Percentiles rank a stretch among this genome's conserved stretches.
phyloP scores from a whole-genome alignment of 2,113 vertebrate genomes.

The Speoplatyrhinus poulsoni region DNA sequence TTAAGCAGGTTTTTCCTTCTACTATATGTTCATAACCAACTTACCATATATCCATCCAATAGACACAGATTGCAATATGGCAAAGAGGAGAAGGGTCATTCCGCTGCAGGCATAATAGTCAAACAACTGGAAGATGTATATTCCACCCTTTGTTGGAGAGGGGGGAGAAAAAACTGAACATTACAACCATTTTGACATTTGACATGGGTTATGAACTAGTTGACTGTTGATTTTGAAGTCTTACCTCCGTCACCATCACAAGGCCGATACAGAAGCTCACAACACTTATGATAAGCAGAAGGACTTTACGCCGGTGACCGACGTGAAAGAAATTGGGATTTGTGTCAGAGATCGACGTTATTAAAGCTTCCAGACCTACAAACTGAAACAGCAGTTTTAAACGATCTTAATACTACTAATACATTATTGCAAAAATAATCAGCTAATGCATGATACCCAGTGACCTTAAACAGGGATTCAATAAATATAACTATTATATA shows the following conservation, averaged over 20 bases:
- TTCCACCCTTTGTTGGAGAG: conserved; percentile 59
- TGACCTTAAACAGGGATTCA: no score
- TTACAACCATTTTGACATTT: neutral
- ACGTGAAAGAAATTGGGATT: conserved; percentile 82
- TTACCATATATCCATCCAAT: conserved; percentile 77
- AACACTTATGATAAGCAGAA: conserved; percentile 78
- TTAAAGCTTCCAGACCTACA: neutral
- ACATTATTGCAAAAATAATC: no score
- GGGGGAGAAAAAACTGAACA: neutral
- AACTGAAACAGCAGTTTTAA: no score
- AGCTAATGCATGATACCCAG: no score
- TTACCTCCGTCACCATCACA: conserved; percentile 87
- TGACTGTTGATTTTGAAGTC: conserved; percentile 2
- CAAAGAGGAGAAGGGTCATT: conserved; percentile 75
- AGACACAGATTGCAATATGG: conserved; percentile 68
- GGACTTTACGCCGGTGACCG: conserved; percentile 80
- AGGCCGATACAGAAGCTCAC: conserved; percentile 75
- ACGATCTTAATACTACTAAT: no score
- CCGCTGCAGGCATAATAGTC: conserved; percentile 46
- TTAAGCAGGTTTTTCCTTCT: no score
- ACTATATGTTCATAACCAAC: conserved; percentile 6
- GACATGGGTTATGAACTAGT: neutral
- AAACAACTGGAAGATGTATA: conserved; percentile 76
- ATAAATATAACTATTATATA: no score
- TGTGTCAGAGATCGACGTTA: conserved; percentile 69